Evolutionary conservation across 2,888 invertebrate genomes (phyloP).

Genomic region (Diogma glabrata): DNA sequence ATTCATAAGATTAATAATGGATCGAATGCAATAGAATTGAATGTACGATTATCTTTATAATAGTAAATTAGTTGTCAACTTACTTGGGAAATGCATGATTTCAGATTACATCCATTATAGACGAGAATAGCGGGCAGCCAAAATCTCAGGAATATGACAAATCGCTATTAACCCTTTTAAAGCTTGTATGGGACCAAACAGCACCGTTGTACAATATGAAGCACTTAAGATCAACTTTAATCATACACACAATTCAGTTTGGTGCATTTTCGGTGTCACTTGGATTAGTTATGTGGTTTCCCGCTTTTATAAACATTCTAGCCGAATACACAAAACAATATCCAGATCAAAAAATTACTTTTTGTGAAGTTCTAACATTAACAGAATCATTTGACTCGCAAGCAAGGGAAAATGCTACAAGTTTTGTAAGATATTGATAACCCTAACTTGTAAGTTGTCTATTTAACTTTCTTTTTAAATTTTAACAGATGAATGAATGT

Average conservation of each 20-base stretch:
- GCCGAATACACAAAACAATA: constrained; percentile 25
- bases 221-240: constrained; percentile 25
- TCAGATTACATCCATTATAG: not conserved
- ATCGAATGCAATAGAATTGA: too few relatives aligned
- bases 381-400: too few relatives aligned
- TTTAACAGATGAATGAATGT: too few relatives aligned
- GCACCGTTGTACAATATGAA: constrained; percentile 28
- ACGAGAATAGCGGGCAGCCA: too few relatives aligned
- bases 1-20: too few relatives aligned
- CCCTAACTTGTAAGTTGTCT: too few relatives aligned
- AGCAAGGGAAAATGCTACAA: too few relatives aligned
- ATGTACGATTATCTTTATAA: too few relatives aligned
- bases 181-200: constrained; percentile 32
- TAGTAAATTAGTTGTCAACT: not conserved
- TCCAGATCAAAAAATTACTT: constrained; percentile 24
- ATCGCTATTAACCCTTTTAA: too few relatives aligned
- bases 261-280: constrained; percentile 28
- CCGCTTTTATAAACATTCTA: constrained; percentile 30
- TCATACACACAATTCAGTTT: constrained; percentile 30
- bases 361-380: constrained; percentile 29
- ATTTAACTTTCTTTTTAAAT: too few relatives aligned
- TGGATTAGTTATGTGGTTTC: constrained; percentile 33
- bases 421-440: too few relatives aligned
- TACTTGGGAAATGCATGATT: not conserved
- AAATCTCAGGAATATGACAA: too few relatives aligned